Evolutionary conservation across 2,797 vertebrate genomes (phyloP), one percentile per base, ranked within the genome.

Genomic region (Labeo calbasu): DNA sequence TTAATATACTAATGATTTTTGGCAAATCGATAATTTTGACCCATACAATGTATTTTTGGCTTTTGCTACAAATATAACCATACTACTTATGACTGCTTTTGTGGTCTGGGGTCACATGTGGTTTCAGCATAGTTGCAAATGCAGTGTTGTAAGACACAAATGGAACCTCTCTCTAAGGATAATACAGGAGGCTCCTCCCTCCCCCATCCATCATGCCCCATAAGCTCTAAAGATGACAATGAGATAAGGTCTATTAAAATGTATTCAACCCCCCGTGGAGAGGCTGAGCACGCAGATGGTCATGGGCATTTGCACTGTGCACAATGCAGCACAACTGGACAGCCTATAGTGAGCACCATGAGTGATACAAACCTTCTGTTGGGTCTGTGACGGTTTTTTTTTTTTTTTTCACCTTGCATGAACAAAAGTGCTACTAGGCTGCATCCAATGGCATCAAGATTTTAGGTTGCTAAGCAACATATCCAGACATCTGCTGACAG

Each of bases 391-490:
- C 78, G 88, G 88, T 89, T 85, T 88, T 85, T 85, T 85, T 2
- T 23, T 4, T 82, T 87, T 85, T 79, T 81, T 87, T 84, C 87
- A 83, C 85, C 89, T 77, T 87, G 3, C 25, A 55, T 46, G 40
- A 53, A 70, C 66, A 77, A 78, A 84, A 50, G 55, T 79, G 53
- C 55, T 3, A 50, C 51, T 50, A 63, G 25, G 53, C 55, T 72
- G 66, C 66, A 84, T 79, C 68, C 40, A 71, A 36, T 72, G 76
- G 10, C 77, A 53, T 71, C 25, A 78, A 63, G 21, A 51, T 95
- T 95, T 94, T 92, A 94, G 92, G 93, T 95, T 95, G 93, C 94
- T 89, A 92, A 91, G 94, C 93, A 95, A 95, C 93, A 90, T 93
- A 87, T 88, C 91, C 86, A 88, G 86, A 88, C 83, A 84, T 84